A percentile compares a stretch with the other conserved stretches of the same genome.
These are phyloP conservation scores for Myanophis thanlyinensis DNA, from an alignment of 2,113 vertebrate genomes.

Conservation along the genomic window DNA sequence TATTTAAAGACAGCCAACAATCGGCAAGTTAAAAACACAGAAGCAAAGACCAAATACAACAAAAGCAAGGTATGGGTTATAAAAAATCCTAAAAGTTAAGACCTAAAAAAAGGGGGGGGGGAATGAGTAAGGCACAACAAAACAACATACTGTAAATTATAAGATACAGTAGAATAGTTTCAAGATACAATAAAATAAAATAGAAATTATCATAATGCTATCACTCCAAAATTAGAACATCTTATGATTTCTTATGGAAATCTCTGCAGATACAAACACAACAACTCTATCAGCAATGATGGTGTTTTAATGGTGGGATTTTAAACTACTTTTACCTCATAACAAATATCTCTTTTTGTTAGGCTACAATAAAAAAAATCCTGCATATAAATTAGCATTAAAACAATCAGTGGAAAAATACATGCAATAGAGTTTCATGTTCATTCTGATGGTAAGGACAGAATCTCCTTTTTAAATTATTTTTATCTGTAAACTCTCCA, in stretches of 20 bases:
- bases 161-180: neutral
- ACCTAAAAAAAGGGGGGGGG: neutral
- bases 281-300: neutral
- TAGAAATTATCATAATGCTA: neutral
- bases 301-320: neutral
- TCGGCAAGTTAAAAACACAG: neutral
- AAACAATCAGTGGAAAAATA: neutral
- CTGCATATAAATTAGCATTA: neutral
- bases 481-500: neutral
- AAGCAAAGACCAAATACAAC: neutral
- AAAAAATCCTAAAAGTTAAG: neutral
- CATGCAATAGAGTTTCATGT: neutral
- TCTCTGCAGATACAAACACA: neutral
- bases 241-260: neutral
- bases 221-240: neutral
- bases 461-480: neutral
- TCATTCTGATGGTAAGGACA: neutral
- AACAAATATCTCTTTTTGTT: neutral
- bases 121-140: neutral
- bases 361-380: neutral
- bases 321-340: neutral
- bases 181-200: neutral
- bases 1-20: neutral
- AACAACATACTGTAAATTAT: neutral
- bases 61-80: neutral